Evolutionary conservation across 2,113 vertebrate species (phyloP).

Genomic region (Phalacrocorax brasilianus): DNA sequence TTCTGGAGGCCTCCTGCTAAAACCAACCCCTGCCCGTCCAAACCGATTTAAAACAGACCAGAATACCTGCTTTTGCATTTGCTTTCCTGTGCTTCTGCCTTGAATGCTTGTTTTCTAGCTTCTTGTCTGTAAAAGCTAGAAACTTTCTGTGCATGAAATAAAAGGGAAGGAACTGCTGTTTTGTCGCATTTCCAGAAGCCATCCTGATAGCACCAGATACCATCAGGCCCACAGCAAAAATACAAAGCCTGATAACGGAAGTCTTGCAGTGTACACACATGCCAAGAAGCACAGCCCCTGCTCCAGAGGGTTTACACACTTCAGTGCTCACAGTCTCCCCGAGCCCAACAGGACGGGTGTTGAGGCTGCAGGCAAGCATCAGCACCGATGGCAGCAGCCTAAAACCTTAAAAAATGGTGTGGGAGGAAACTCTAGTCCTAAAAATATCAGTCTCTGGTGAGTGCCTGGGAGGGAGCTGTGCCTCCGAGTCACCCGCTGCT

Average conservation of each 20-base stretch:
- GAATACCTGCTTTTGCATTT: not conserved
- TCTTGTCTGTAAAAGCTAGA: not conserved
- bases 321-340: not conserved
- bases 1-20: not conserved
- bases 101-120: not conserved
- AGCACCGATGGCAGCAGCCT: not conserved
- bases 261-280: not conserved
- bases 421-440: conserved; percentile 38
- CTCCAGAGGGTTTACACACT: not conserved
- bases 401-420: not conserved
- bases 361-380: not conserved
- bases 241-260: rapidly evolving
- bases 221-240: not conserved
- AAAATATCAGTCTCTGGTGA: not conserved
- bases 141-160: not conserved
- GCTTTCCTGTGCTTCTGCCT: not conserved
- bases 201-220: not conserved
- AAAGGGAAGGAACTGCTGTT: not conserved
- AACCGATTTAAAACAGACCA: not conserved
- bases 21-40: not conserved
- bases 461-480: not conserved
- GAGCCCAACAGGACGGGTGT: not conserved
- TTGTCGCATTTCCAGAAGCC: not conserved
- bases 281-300: not conserved
- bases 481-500: not conserved